Percentiles rank a stretch among this genome's conserved stretches.
These are phyloP conservation scores for Hydrocynus forskahlii DNA, from an alignment of 2,797 vertebrate genomes.

Conservation along the genomic window DNA sequence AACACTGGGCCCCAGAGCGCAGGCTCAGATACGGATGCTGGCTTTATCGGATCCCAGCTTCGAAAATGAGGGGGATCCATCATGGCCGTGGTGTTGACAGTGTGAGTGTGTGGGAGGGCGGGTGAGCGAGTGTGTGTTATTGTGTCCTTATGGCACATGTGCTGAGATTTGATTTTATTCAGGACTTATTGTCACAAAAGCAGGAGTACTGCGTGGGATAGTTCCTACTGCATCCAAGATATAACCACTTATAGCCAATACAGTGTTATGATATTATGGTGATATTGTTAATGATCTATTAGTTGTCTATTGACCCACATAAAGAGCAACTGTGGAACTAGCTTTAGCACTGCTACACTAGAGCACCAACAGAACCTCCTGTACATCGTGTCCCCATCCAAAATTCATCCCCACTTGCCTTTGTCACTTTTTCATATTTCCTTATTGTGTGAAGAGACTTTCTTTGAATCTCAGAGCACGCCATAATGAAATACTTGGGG, in stretches of 20 bases:
- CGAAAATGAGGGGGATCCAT: constrained; percentile 57
- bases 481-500: not conserved
- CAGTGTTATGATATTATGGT: not conserved
- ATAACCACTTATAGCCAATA: not conserved
- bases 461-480: not conserved
- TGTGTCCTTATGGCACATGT: constrained; percentile 26
- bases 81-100: constrained; percentile 54
- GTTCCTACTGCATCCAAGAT: not conserved
- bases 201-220: not conserved
- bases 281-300: no score
- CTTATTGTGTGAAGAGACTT: not conserved
- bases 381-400: not conserved
- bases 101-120: constrained; percentile 15
- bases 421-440: not conserved
- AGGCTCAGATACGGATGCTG: constrained; percentile 38
- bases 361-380: not conserved
- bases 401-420: not conserved
- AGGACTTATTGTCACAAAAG: not conserved
- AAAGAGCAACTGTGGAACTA: not conserved
- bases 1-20: constrained; percentile 70
- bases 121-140: constrained; percentile 25
- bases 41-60: constrained; percentile 54
- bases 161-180: constrained; percentile 8
- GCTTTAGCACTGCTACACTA: not conserved
- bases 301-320: not conserved